phyloP scores from a whole-genome alignment of 2,113 vertebrate genomes.

The Agapornis roseicollis region DNA sequence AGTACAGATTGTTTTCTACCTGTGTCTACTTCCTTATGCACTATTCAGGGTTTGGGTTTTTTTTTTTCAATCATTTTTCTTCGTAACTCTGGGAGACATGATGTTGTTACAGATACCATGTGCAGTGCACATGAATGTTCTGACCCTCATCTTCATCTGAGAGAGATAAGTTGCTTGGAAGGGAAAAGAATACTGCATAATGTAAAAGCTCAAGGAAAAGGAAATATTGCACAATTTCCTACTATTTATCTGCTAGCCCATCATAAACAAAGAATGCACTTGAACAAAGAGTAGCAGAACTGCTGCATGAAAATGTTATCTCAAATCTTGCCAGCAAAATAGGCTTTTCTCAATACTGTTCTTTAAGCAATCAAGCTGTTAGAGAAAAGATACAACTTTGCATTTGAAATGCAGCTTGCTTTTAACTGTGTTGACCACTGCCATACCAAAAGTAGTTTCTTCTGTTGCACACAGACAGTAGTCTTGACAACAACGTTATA shows the following conservation, averaged over 20 bases:
- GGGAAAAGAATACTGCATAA: not conserved
- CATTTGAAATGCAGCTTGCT: not conserved
- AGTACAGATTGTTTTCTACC: not conserved
- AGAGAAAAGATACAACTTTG: not conserved
- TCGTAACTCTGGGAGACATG: not conserved
- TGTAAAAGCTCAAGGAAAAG: not conserved
- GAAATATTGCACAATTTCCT: not conserved
- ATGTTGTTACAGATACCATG: not conserved
- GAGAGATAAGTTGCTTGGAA: not conserved
- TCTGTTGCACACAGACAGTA: not conserved
- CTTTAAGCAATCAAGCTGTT: not conserved
- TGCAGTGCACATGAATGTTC: not conserved
- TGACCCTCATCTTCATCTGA: not conserved
- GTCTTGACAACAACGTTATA: not conserved
- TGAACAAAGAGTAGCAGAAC: not conserved
- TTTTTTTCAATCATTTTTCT: not conserved
- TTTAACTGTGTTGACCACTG: not conserved
- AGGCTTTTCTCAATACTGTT: not conserved
- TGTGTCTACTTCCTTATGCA: not conserved
- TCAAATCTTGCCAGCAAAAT: not conserved
- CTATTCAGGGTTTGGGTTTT: fast-evolving
- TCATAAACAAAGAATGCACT: not conserved
- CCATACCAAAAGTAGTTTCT: not conserved
- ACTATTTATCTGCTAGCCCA: not conserved
- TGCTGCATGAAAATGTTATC: not conserved